A percentile compares a stretch with the other conserved stretches of the same genome.
Evolutionary conservation across 2,888 invertebrate genomes (phyloP).

Genomic region (Coelinius sp.): DNA sequence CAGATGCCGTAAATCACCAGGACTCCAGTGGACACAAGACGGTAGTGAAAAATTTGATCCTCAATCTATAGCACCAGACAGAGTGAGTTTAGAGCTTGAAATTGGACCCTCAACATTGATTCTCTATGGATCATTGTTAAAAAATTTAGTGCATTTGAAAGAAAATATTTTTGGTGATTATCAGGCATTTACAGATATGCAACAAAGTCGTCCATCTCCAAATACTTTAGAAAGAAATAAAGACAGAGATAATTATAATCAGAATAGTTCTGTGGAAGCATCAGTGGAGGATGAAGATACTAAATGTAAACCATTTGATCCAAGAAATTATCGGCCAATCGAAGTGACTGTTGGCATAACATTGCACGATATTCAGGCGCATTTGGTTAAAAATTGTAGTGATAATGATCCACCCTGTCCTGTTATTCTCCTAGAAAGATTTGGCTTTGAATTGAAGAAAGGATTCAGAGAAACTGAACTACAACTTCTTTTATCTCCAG

Average conservation of each 20-base stretch:
- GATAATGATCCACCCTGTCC: conserved; percentile 94
- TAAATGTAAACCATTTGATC: conserved; percentile 80
- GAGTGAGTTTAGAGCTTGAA: conserved; percentile 92
- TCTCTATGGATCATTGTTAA: conserved; percentile 92
- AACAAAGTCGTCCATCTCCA: conserved; percentile 75
- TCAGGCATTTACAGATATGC: conserved; percentile 95
- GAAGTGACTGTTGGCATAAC: conserved; percentile 94
- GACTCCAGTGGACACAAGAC: conserved; percentile 78
- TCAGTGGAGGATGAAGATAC: conserved; percentile 76
- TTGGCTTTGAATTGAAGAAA: conserved; percentile 98
- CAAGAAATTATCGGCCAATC: conserved; percentile 88
- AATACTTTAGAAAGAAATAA: conserved; percentile 60
- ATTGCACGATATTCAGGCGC: conserved; percentile 95
- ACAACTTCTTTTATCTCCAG: conserved; percentile 90
- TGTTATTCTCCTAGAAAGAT: conserved; percentile 87
- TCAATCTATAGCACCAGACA: conserved; percentile 86
- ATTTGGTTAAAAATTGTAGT: conserved; percentile 92
- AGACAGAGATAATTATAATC: conserved; percentile 63
- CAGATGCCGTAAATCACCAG: conserved; percentile 81
- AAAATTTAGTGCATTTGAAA: conserved; percentile 90
- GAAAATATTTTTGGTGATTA: conserved; percentile 99
- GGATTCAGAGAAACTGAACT: conserved; percentile 91
- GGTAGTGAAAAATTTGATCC: conserved; percentile 89
- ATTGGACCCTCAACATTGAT: conserved; percentile 94
- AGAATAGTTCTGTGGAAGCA: conserved; percentile 70